Conservation (phyloP, 2,113 vertebrate genomes). For the Choloepus hoffmanni region DNA sequence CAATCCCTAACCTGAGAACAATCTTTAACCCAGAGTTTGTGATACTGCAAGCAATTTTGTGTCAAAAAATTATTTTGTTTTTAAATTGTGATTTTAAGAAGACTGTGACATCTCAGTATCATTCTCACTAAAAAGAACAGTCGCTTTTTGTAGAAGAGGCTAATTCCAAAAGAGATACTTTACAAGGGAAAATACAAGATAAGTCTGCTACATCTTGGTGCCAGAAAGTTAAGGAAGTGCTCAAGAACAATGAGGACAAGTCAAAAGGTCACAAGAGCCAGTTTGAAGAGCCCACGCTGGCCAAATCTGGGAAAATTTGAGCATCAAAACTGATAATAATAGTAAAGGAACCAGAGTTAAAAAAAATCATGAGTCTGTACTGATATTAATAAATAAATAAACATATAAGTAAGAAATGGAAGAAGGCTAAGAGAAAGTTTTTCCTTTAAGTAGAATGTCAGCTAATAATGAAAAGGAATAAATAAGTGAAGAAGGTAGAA, state of each 20-base stretch:
- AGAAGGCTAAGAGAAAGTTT: background rate
- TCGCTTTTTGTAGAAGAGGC: background rate
- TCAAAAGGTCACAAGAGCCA: background rate
- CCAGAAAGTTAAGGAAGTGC: constrained; percentile 11
- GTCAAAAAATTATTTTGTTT: constrained; percentile 36
- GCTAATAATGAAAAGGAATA: background rate
- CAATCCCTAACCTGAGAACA: background rate
- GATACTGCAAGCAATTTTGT: background rate
- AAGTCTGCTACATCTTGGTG: background rate
- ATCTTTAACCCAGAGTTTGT: background rate
- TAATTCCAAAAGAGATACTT: background rate
- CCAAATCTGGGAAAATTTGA: background rate
- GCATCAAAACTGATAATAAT: background rate
- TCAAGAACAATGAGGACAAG: background rate
- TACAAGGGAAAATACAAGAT: background rate
- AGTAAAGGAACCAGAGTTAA: background rate
- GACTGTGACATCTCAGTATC: background rate
- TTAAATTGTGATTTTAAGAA: constrained; percentile 16
- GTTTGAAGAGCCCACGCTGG: background rate
- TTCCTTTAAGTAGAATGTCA: background rate
- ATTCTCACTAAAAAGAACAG: constrained; percentile 22
- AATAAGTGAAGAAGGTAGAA: background rate
- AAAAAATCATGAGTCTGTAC: background rate
- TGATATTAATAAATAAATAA: background rate
- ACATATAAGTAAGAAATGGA: background rate